Base-by-base conservation (phyloP, 2,797 vertebrate species). In the Cirrhinus mrigala region DNA sequence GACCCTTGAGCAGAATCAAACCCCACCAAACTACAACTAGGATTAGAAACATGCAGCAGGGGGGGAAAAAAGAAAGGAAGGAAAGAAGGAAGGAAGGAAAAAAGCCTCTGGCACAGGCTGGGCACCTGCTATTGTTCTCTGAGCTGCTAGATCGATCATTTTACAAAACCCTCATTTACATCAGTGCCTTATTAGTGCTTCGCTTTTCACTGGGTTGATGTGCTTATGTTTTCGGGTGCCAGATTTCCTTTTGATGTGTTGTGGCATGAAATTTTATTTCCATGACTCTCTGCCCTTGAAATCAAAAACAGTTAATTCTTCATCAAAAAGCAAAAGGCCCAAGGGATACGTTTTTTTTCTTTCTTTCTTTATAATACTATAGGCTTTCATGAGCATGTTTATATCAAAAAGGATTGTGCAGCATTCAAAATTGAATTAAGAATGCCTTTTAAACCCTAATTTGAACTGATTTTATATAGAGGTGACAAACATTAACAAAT, bases 131-230 rank as follows among this genome's bases (percentile, higher is more conserved):
- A 82, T 85, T 83, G 68, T 83, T 81, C 69, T 79, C 50, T 12
- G 75, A 85, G 37, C 58, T 52, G 54, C 79, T 76, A 82, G 80
- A 85, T 87, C 83, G 64, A 89, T 87, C 62, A 37, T 54, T 85
- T 69, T 27, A 69, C 50, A 75, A 85, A 73, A 84, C 22, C 68
- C 73, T 82, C n/a, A 60, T 84, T 85, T 83, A 81, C 85, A 87
- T 89, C 85, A 85, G 33, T 48, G 64, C 74, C 82, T 88, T 80
- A 87, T 87, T 87, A 85, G 75, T 54, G 81, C 56, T 60, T 54
- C 1, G 24, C 40, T 75, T 82, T 84, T 81, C 81, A 80, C 22
- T 80, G 29, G 73, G 33, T 84, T 78, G 73, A 69, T 82, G 82
- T 75, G 78, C 68, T 83, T 87, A 62, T 70, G 78, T 74, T 90